Conservation (phyloP, 1,140 invertebrate species). For the Calephelis nemesis region DNA sequence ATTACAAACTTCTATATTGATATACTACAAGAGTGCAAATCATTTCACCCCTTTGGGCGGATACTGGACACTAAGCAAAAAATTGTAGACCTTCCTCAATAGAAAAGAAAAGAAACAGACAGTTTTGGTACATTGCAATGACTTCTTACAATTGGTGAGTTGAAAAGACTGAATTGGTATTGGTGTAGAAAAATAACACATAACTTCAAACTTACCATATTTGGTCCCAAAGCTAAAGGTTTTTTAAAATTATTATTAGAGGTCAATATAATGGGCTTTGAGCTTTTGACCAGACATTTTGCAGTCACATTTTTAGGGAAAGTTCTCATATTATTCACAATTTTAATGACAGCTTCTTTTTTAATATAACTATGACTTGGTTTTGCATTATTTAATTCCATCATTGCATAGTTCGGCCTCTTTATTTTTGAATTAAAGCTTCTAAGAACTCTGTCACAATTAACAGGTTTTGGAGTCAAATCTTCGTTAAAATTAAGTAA, state of each 20-base stretch:
- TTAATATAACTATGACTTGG: constrained; percentile 27
- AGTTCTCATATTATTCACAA: constrained; percentile 25
- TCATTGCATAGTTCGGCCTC: constrained; percentile 23
- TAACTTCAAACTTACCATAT: constrained; percentile 21
- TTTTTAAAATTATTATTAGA: constrained; percentile 18
- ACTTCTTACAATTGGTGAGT: too few species aligned
- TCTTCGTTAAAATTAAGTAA: constrained; percentile 24
- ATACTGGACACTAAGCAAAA: too few species aligned
- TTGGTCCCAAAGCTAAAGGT: constrained; percentile 24
- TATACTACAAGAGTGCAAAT: too few species aligned
- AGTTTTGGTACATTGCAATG: too few species aligned
- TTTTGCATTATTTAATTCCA: background rate
- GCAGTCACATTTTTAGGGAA: constrained; percentile 31
- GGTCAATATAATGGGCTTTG: constrained; percentile 28
- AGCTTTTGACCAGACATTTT: constrained; percentile 36
- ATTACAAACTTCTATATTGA: too few species aligned
- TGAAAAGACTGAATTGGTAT: too few species aligned
- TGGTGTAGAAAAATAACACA: background rate
- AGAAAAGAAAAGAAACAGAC: too few species aligned
- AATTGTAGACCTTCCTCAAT: too few species aligned
- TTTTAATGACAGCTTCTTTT: constrained; percentile 29
- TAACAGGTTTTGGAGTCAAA: constrained; percentile 7
- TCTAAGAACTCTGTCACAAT: constrained; percentile 47
- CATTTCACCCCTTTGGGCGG: too few species aligned
- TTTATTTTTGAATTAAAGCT: constrained; percentile 44